Conservation (phyloP, 2,888 invertebrate species). For the Cetonia aurata region DNA sequence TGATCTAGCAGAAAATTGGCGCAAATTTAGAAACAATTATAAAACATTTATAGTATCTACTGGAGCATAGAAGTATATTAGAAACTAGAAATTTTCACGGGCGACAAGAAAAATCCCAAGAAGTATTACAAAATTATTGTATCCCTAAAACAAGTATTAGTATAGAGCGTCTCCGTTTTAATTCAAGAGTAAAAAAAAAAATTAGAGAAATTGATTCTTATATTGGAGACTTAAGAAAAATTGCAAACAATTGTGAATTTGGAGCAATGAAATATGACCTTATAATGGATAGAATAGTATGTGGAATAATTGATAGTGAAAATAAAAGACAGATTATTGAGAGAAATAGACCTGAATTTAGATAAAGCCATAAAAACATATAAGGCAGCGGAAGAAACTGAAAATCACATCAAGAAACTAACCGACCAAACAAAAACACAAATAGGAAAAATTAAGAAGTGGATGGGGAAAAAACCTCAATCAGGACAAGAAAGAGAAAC, state of each 20-base stretch:
- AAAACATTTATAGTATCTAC: slow-evolving; percentile 41
- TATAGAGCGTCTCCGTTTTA: slow-evolving; percentile 24
- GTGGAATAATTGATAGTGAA: slow-evolving; percentile 2
- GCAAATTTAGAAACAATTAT: slow-evolving; percentile 45
- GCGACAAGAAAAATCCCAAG: too few relatives aligned
- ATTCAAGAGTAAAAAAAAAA: slow-evolving; percentile 5
- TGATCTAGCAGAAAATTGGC: slow-evolving; percentile 47
- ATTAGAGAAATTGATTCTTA: slow-evolving; percentile 9
- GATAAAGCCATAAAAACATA: slow-evolving; percentile 35
- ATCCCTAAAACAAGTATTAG: slow-evolving; percentile 21
- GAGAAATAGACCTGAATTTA: slow-evolving; percentile 22
- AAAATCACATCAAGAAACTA: too few relatives aligned
- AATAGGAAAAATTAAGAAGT: too few relatives aligned
- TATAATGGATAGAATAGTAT: slow-evolving; percentile 30
- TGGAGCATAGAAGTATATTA: slow-evolving; percentile 22
- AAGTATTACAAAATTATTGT: slow-evolving; percentile 1
- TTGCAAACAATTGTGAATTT: slow-evolving; percentile 31
- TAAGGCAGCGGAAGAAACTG: slow-evolving; percentile 42
- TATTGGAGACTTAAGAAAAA: slow-evolving; percentile 29
- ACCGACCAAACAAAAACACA: too few relatives aligned
- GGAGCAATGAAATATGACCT: too few relatives aligned
- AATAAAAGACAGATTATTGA: slow-evolving; percentile 19
- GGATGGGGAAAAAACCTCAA: too few relatives aligned
- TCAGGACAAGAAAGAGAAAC: too few relatives aligned
- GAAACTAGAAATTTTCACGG: too few relatives aligned